Evolutionary conservation across 2,113 vertebrate genomes (phyloP).

Genomic region (Pteruthius melanotis): DNA sequence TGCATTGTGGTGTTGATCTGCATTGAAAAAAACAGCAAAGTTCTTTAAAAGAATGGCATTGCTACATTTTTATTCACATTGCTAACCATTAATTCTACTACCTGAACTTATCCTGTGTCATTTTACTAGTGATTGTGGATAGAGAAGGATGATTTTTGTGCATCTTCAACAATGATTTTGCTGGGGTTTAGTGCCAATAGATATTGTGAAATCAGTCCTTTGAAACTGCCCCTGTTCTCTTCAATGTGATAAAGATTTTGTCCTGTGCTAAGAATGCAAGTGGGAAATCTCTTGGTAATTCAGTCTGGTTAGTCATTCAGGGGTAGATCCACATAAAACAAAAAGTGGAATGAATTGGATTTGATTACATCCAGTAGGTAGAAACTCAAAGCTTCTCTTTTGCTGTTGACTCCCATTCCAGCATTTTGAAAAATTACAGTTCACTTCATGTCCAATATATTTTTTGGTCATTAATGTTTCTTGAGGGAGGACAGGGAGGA

Average conservation of each 20-base stretch:
- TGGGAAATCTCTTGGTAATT: background rate
- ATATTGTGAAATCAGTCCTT: background rate
- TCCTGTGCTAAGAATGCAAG: background rate
- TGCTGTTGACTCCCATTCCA: background rate
- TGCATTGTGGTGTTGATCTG: background rate
- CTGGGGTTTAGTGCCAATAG: background rate
- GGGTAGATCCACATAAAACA: background rate
- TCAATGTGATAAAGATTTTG: background rate
- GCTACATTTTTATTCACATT: background rate
- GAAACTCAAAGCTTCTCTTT: background rate
- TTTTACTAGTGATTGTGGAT: background rate
- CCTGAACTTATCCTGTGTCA: background rate
- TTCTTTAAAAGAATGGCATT: background rate
- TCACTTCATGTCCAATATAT: background rate
- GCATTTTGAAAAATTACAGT: background rate
- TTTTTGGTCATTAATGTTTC: background rate
- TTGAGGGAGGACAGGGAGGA: background rate
- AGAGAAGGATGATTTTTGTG: background rate
- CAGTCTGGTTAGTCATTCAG: background rate
- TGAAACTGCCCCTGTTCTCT: background rate
- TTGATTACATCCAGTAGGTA: background rate
- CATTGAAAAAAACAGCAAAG: background rate
- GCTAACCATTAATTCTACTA: background rate
- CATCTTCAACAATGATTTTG: background rate
- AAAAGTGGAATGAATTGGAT: background rate